These are phyloP conservation scores for Nothura maculosa DNA, from an alignment of 2,797 vertebrate genomes.

Conservation along the genomic window DNA sequence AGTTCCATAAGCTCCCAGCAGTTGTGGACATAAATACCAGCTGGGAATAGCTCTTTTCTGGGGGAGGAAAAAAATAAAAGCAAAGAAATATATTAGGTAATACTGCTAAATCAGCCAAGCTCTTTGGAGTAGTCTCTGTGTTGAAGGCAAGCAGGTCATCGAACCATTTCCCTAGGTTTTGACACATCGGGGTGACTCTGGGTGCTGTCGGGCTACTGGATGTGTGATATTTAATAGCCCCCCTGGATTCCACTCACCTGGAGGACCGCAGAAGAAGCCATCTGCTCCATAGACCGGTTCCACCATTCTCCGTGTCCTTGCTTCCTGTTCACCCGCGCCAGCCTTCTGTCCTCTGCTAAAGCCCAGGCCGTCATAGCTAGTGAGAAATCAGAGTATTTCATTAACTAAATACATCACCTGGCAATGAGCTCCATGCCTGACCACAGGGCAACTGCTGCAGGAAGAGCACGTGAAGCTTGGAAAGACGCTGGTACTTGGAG, in stretches of 20 bases:
- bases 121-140: not conserved
- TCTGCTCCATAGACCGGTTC: constrained; percentile 86
- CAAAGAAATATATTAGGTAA: not conserved
- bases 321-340: constrained; percentile 42
- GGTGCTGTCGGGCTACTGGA: not conserved
- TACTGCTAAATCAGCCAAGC: not conserved
- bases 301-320: constrained; percentile 89
- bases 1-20: constrained; percentile 96
- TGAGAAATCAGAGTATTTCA: not conserved
- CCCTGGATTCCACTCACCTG: constrained; percentile 81
- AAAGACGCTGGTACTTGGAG: not conserved
- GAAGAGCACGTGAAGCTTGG: not conserved
- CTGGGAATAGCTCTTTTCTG: constrained; percentile 89
- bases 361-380: constrained; percentile 69
- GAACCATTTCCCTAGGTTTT: not conserved
- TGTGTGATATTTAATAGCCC: not conserved
- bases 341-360: constrained; percentile 62
- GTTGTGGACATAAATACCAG: constrained; percentile 98
- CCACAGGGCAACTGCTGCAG: not conserved
- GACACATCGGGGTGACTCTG: not conserved
- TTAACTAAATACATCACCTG: not conserved
- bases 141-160: not conserved
- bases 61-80: not conserved
- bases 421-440: not conserved
- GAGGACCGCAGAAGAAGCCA: constrained; percentile 92